phyloP scores from a whole-genome alignment of 2,797 vertebrate genomes.

The Ibycter americanus region DNA sequence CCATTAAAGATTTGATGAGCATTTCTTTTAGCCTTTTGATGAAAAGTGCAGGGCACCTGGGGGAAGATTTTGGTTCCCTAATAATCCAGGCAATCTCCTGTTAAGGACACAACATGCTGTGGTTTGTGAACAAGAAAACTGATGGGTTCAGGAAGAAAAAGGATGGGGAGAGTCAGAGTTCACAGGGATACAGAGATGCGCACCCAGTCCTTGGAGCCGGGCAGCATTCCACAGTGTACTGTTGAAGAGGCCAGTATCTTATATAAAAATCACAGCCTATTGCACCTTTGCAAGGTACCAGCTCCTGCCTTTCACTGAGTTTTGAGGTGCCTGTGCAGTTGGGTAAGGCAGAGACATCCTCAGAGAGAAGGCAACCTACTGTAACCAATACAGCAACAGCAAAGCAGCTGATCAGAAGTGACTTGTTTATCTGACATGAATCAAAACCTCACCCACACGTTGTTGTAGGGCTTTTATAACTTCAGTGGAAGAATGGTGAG shows the following conservation, averaged over 20 bases:
- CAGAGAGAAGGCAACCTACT: neutral
- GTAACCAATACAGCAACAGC: neutral
- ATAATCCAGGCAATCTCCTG: neutral
- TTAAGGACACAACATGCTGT: neutral
- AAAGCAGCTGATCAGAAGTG: neutral
- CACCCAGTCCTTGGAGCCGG: fast-evolving
- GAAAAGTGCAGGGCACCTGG: neutral
- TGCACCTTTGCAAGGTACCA: neutral
- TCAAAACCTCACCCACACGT: neutral
- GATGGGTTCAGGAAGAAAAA: fast-evolving
- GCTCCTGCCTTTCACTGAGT: neutral
- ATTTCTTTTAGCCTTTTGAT: neutral
- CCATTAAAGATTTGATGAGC: neutral
- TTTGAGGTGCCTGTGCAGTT: neutral
- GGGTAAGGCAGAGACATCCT: neutral
- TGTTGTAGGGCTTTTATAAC: neutral
- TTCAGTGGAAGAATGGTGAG: neutral
- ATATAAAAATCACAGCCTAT: neutral
- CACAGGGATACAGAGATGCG: neutral
- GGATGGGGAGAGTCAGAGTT: neutral
- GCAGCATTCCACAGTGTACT: neutral
- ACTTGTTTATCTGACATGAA: neutral
- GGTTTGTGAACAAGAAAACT: neutral
- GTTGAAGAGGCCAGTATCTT: neutral
- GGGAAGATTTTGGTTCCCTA: neutral